A percentile compares a stretch with the other conserved stretches of the same genome.
These are phyloP conservation scores for Stenodema calcarata DNA, from an alignment of 2,888 invertebrate species.

Conservation along the genomic window DNA sequence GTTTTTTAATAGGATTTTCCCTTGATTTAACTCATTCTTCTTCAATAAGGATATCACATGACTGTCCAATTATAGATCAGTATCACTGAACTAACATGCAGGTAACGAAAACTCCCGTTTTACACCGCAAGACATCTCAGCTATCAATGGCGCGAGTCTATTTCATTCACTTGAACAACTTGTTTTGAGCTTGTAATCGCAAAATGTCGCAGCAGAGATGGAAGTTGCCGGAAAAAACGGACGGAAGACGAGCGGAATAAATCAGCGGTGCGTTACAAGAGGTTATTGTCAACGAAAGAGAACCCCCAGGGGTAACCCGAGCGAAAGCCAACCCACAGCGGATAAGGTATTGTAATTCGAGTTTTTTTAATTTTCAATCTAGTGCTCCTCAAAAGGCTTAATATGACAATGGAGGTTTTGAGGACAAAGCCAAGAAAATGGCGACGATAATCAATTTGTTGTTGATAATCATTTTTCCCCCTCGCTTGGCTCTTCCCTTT, in stretches of 20 bases:
- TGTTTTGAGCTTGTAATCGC: neutral
- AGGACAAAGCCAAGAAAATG: slow-evolving; percentile 55
- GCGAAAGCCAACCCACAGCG: slow-evolving; percentile 10
- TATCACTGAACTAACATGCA: no score
- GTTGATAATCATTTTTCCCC: slow-evolving; percentile 56
- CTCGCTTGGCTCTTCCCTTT: slow-evolving; percentile 50
- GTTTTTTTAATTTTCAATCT: slow-evolving; percentile 53
- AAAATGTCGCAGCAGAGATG: neutral
- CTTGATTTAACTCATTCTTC: no score
- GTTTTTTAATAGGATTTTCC: no score
- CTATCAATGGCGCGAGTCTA: neutral
- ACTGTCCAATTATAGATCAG: no score
- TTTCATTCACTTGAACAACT: neutral
- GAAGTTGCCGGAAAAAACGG: neutral
- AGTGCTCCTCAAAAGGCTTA: slow-evolving; percentile 51
- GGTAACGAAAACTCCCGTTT: no score
- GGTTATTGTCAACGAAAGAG: slow-evolving; percentile 35
- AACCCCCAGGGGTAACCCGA: neutral
- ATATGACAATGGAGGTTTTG: slow-evolving; percentile 54
- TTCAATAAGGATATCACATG: no score
- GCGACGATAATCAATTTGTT: slow-evolving; percentile 55
- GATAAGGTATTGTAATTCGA: slow-evolving; percentile 47
- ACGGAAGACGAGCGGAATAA: slow-evolving; percentile 31
- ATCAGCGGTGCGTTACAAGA: slow-evolving; percentile 32
- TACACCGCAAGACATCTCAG: no score